Conservation (phyloP, 35 echinoderm and acorn worm species). For the Ptychodera flava region DNA sequence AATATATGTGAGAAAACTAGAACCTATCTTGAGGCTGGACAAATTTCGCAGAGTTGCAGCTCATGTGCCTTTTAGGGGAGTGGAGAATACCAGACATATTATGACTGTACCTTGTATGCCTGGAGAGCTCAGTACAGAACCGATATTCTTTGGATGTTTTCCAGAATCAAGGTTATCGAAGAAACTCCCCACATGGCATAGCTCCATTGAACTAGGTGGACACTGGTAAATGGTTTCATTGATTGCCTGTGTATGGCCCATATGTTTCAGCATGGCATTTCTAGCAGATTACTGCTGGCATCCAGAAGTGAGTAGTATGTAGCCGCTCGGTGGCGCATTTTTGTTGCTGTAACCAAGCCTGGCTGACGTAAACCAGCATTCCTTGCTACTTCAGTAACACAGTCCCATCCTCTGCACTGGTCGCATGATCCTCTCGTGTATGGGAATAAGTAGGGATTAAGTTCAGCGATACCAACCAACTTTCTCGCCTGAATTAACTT, state of each 20-base stretch:
- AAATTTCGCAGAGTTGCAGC: too few relatives aligned
- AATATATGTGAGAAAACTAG: too few relatives aligned
- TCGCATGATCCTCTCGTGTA: constrained; percentile 4
- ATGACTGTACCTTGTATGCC: not conserved
- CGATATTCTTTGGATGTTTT: not conserved
- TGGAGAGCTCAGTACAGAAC: not conserved
- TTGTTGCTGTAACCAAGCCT: constrained; percentile 44
- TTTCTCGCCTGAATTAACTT: constrained; percentile 2
- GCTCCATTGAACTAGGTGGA: not conserved
- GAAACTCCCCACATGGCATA: not conserved
- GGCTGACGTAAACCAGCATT: not conserved
- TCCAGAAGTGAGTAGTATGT: constrained; percentile 42
- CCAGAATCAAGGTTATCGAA: not conserved
- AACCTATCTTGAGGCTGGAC: too few relatives aligned
- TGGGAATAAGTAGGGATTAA: constrained; percentile 24
- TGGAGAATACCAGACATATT: not conserved
- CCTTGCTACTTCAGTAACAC: not conserved
- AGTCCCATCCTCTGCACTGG: constrained; percentile 5
- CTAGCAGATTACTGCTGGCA: not conserved
- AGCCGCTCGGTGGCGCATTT: constrained; percentile 35
- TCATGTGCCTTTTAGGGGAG: not conserved
- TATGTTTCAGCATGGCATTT: not conserved
- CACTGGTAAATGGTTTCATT: not conserved
- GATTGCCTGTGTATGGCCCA: not conserved
- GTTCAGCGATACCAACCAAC: not conserved